Evolutionary conservation across 2,888 invertebrate genomes (phyloP).

Genomic region (Dryobota labecula): DNA sequence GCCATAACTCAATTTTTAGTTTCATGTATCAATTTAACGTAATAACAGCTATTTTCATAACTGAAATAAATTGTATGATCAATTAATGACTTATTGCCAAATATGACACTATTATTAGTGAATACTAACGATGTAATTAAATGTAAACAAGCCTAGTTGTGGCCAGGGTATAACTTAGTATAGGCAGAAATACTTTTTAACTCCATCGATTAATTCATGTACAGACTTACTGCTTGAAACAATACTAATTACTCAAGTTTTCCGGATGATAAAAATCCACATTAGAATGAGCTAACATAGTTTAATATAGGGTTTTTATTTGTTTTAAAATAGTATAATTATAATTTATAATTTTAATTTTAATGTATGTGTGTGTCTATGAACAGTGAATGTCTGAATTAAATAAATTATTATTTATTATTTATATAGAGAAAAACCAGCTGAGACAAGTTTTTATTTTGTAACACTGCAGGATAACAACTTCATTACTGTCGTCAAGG

Average conservation of each 20-base stretch:
- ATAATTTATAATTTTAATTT: no score
- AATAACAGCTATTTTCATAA: conserved; percentile 30
- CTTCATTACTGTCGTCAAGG: not conserved
- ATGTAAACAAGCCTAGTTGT: not conserved
- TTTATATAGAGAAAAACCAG: not conserved
- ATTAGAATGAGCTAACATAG: not conserved
- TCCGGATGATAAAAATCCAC: not conserved
- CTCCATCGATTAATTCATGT: not conserved
- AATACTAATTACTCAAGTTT: not conserved
- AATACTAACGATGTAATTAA: conserved; percentile 15
- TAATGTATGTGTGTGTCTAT: no score
- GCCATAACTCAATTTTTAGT: conserved; percentile 18
- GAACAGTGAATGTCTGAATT: no score
- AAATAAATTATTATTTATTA: no score
- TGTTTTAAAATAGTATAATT: no score
- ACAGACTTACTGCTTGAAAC: not conserved
- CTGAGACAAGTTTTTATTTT: not conserved
- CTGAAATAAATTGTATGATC: conserved; percentile 32
- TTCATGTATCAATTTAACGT: conserved; percentile 24
- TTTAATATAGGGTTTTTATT: no score
- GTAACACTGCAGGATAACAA: not conserved
- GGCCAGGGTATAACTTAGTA: no score
- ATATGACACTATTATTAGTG: conserved; percentile 44
- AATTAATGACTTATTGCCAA: conserved; percentile 41
- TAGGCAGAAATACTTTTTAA: not conserved